A percentile compares a stretch with the other conserved stretches of the same genome.
Conservation (phyloP, 2,888 invertebrate species). For the Cabera pusaria region DNA sequence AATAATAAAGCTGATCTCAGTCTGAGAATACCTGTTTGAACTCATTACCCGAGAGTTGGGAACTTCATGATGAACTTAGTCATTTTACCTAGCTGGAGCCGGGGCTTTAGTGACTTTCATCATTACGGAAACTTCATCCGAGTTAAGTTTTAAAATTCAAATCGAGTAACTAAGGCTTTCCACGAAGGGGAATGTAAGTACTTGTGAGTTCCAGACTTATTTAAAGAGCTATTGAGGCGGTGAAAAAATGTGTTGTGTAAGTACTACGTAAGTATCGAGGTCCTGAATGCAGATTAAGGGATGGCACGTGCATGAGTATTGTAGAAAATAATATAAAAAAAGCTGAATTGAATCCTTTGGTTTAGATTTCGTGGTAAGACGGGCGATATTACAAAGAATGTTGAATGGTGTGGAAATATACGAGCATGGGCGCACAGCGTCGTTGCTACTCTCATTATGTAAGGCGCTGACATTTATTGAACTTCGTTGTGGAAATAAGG, state of each 20-base stretch:
- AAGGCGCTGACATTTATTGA: slow-evolving; percentile 15
- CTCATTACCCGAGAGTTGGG: slow-evolving; percentile 11
- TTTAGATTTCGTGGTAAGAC: no score
- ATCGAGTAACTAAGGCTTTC: slow-evolving; percentile 40
- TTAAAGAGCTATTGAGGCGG: slow-evolving; percentile 45
- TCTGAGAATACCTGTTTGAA: slow-evolving; percentile 5
- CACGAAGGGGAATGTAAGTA: slow-evolving; percentile 37
- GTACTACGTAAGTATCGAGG: slow-evolving; percentile 29
- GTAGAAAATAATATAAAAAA: no score
- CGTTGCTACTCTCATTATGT: slow-evolving; percentile 26
- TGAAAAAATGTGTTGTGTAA: slow-evolving; percentile 38
- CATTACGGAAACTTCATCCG: slow-evolving; percentile 43
- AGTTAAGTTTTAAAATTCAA: slow-evolving; percentile 42
- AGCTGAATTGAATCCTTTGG: no score
- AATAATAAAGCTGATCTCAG: neutral
- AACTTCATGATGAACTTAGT: slow-evolving; percentile 22
- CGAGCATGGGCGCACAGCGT: no score
- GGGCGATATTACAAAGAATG: no score
- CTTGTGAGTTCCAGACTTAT: slow-evolving; percentile 39
- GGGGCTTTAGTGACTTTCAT: slow-evolving; percentile 33
- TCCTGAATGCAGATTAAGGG: slow-evolving; percentile 41
- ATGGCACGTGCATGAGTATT: no score
- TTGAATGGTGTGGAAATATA: no score
- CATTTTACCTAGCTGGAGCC: slow-evolving; percentile 21
- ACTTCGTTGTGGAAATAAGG: neutral